Evolutionary conservation across 1,140 invertebrate species (phyloP).

Genomic region (Drosophila prosaltans): DNA sequence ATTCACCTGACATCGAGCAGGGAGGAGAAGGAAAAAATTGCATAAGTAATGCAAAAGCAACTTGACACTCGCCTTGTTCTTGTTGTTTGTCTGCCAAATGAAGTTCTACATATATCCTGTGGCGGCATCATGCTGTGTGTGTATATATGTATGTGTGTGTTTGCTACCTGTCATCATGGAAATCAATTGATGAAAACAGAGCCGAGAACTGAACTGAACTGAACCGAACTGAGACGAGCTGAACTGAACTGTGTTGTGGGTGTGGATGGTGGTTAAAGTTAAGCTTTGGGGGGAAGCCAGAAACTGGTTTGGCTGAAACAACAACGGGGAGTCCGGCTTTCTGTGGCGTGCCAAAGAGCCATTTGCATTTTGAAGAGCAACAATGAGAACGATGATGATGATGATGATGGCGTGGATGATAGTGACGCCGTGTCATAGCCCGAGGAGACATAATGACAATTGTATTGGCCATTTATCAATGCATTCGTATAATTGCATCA

Average conservation of each 20-base stretch:
- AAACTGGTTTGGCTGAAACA: no score
- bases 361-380: constrained; percentile 77
- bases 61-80: constrained; percentile 48
- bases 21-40: constrained; percentile 23
- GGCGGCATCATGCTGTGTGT: constrained; percentile 40
- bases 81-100: constrained; percentile 55
- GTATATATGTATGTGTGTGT: constrained; percentile 29
- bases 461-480: constrained; percentile 73
- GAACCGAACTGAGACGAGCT: not conserved
- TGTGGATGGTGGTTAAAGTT: no score
- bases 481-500: constrained; percentile 71
- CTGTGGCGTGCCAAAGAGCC: constrained; percentile 70
- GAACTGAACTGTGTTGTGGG: no score
- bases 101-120: constrained; percentile 18
- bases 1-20: constrained; percentile 52
- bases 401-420: constrained; percentile 49
- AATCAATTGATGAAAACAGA: constrained; percentile 59
- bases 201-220: not conserved
- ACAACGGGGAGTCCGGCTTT: constrained; percentile 3
- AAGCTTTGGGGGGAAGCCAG: constrained; percentile 4
- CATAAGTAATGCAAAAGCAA: constrained; percentile 53
- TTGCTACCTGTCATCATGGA: constrained; percentile 50
- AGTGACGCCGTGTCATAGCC: constrained; percentile 35
- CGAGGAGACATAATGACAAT: constrained; percentile 39
- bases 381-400: constrained; percentile 33